Evolutionary conservation across 2,797 vertebrate genomes (phyloP).

Genomic region (Sphaeramia orbicularis): DNA sequence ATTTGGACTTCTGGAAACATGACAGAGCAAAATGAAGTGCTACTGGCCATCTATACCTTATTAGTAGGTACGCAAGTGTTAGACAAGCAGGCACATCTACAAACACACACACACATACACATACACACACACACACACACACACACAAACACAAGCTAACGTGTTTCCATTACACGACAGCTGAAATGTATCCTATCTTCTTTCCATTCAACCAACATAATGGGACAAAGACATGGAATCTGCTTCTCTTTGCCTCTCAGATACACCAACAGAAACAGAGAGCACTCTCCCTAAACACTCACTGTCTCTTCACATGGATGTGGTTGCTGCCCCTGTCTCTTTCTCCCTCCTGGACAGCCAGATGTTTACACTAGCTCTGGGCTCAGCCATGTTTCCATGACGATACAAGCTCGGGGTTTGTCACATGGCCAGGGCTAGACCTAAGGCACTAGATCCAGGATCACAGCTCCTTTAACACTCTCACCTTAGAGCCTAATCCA

Average conservation of each 20-base stretch:
- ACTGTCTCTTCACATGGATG: slow-evolving; percentile 69
- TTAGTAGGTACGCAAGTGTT: background rate
- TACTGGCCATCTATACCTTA: background rate
- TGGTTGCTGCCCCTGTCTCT: slow-evolving; percentile 67
- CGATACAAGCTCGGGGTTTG: slow-evolving; percentile 76
- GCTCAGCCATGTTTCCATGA: slow-evolving; percentile 84
- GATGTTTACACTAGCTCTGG: slow-evolving; percentile 82
- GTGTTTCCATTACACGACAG: slow-evolving; percentile 60
- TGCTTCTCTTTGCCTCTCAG: slow-evolving; percentile 45
- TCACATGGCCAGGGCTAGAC: slow-evolving; percentile 71
- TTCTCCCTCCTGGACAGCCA: slow-evolving; percentile 74
- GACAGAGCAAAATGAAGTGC: background rate
- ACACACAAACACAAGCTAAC: slow-evolving; percentile 25
- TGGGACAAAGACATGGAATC: slow-evolving; percentile 70
- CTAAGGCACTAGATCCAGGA: slow-evolving; percentile 61
- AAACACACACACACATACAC: slow-evolving; percentile 6
- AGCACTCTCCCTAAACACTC: slow-evolving; percentile 66
- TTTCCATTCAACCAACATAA: slow-evolving; percentile 65
- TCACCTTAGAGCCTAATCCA: slow-evolving; percentile 36
- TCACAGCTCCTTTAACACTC: slow-evolving; percentile 40
- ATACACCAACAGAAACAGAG: slow-evolving; percentile 35
- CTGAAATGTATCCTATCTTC: slow-evolving; percentile 71
- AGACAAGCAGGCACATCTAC: slow-evolving; percentile 12
- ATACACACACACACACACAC: slow-evolving; percentile 17
- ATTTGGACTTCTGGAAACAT: slow-evolving; percentile 52